Evolutionary conservation across 35 echinoderm and acorn worm genomes (phyloP).

Genomic region (Heliocidaris erythrogramma): DNA sequence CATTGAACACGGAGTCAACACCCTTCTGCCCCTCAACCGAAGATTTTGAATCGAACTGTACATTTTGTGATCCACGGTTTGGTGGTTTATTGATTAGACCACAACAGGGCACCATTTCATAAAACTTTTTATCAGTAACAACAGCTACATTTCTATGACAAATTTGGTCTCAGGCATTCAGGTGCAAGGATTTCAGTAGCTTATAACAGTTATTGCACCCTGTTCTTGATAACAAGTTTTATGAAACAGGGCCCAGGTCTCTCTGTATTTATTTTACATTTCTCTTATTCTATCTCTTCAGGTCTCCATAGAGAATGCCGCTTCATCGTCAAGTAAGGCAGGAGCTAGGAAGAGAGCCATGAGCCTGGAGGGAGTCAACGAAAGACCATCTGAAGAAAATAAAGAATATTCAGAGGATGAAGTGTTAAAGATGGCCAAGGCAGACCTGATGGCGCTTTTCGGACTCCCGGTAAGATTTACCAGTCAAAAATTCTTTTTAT

Average conservation of each 20-base stretch:
- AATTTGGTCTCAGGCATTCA: too few species aligned
- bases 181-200: too few species aligned
- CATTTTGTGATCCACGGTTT: not conserved
- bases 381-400: slow-evolving; percentile 40
- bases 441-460: slow-evolving; percentile 79
- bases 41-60: not conserved
- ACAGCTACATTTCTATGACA: too few species aligned
- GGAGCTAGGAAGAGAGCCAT: not conserved
- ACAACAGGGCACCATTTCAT: too few species aligned
- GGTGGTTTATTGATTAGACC: too few species aligned
- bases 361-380: slow-evolving; percentile 4
- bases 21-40: not conserved
- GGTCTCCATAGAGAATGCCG: slow-evolving; percentile 7
- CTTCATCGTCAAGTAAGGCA: not conserved
- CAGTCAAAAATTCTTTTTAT: not conserved
- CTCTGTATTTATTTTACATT: not conserved
- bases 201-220: too few species aligned
- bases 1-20: not conserved
- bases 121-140: too few species aligned
- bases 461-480: slow-evolving; percentile 73
- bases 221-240: too few species aligned
- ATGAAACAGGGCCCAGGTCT: too few species aligned
- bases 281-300: not conserved
- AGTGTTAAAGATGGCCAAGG: slow-evolving; percentile 75
- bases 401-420: slow-evolving; percentile 76